Percentiles rank a stretch among this genome's conserved stretches.
Evolutionary conservation across 2,113 vertebrate species (phyloP).

Genomic region (Greenwoodochromis staneri): DNA sequence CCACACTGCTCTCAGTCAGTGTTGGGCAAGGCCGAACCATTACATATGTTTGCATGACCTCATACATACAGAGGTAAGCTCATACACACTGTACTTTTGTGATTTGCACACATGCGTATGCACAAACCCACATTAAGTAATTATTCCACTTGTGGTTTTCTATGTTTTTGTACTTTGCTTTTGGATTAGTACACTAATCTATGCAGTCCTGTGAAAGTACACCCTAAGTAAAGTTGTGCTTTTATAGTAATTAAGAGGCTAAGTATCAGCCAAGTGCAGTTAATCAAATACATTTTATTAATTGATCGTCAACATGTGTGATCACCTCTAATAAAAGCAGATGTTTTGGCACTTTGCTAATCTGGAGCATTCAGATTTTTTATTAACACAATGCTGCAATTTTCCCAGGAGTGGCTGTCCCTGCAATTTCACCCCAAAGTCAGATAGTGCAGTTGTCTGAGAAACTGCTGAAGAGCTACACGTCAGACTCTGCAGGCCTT

Average conservation of each 20-base stretch:
- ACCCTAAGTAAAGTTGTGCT: not conserved
- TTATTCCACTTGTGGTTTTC: not conserved
- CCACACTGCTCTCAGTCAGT: not conserved
- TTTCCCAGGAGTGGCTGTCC: not conserved
- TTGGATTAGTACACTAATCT: not conserved
- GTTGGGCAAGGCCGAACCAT: not conserved
- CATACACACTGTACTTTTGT: not conserved
- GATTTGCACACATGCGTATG: not conserved
- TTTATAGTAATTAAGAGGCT: not conserved
- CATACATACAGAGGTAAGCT: not conserved
- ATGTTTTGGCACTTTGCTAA: not conserved
- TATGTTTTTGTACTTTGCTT: not conserved
- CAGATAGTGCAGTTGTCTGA: not conserved
- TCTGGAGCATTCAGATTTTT: not conserved
- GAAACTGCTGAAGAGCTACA: not conserved
- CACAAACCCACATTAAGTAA: not conserved
- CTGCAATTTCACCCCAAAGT: not conserved
- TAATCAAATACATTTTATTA: not conserved
- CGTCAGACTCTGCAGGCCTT: not conserved
- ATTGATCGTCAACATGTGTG: not conserved
- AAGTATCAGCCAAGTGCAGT: not conserved
- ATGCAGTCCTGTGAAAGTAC: not conserved
- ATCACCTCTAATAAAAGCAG: not conserved
- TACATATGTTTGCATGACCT: not conserved
- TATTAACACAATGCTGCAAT: not conserved